phyloP scores from a whole-genome alignment of 2,888 invertebrate species.

The Diachrysia chrysitis region DNA sequence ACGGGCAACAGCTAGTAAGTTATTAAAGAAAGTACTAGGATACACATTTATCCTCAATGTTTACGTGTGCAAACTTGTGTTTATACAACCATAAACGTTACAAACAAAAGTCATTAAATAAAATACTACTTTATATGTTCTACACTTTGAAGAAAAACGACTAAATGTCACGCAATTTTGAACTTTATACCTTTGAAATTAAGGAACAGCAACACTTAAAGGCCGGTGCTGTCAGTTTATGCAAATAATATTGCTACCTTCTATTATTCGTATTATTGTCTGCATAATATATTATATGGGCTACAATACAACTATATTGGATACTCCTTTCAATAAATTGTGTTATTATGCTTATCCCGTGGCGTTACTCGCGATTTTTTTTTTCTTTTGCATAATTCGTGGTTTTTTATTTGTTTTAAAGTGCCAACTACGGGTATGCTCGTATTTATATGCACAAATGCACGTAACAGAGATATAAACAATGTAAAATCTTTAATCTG shows the following conservation, averaged over 20 bases:
- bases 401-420: too few species aligned
- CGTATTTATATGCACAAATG: too few species aligned
- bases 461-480: too few species aligned
- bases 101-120: conserved; percentile 3
- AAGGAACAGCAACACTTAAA: conserved; percentile 16
- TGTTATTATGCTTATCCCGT: neutral
- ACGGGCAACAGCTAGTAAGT: too few species aligned
- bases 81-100: neutral
- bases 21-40: neutral
- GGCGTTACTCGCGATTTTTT: neutral
- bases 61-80: neutral
- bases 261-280: conserved; percentile 42
- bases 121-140: conserved; percentile 1
- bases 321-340: conserved; percentile 17
- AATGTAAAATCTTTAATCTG: too few species aligned
- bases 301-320: conserved; percentile 34
- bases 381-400: neutral
- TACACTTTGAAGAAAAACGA: neutral
- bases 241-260: conserved; percentile 33
- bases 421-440: too few species aligned
- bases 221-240: conserved; percentile 32
- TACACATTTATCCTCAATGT: neutral
- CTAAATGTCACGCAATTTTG: neutral
- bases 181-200: neutral
- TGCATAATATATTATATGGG: conserved; percentile 28